Evolutionary conservation across 2,888 invertebrate genomes (phyloP), one percentile per base, ranked within the genome.

Genomic region (Epinotia demarniana): DNA sequence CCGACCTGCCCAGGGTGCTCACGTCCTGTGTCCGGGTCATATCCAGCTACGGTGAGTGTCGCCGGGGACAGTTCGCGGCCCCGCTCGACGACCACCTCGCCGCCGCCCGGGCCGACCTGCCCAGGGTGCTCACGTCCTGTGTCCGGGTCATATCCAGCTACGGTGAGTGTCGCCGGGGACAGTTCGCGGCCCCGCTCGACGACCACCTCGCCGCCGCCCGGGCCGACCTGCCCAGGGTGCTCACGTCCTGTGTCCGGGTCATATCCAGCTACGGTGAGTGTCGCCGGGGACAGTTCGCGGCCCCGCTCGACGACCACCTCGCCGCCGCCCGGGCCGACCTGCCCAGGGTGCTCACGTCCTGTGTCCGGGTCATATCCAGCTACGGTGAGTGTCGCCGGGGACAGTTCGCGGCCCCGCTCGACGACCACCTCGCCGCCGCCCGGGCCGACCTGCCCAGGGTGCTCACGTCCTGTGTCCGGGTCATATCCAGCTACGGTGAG

Each of bases 1-100:
- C 97, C 87, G 97, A 97, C 84, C 97, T 98, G 85, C 98, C 98
- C 5, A 90, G 97, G 23, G 97, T 99, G 82, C 96, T 99, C 86
- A 97, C 97, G 83, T 98, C 98, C 84, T 98, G 98, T 92, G 97
- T 99, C 85, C 95, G 98, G 85, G 97, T 98, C 80, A 98, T 99
- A 84, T 98, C 23, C 61, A 27, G 61, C 43, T 39, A 73, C n/a
- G 73, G 70, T 70, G 23, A 71, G 33, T 43, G 9, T 53, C 83
- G 96, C 86, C 96, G 96, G 80, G 97, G 97, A 0, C 92, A 98
- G 81, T 98, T 98, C 91, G 98, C 98, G 97, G 33, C 33, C 33
- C 33, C 33, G 79, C 94, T 98, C 76, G 98, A 97, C 87, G 98
- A 98, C 87, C 98, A 98, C 87, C 95, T 98, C 83, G 98, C 98